phyloP scores from a whole-genome alignment of 1,140 invertebrate genomes.

The Heliconius congener region DNA sequence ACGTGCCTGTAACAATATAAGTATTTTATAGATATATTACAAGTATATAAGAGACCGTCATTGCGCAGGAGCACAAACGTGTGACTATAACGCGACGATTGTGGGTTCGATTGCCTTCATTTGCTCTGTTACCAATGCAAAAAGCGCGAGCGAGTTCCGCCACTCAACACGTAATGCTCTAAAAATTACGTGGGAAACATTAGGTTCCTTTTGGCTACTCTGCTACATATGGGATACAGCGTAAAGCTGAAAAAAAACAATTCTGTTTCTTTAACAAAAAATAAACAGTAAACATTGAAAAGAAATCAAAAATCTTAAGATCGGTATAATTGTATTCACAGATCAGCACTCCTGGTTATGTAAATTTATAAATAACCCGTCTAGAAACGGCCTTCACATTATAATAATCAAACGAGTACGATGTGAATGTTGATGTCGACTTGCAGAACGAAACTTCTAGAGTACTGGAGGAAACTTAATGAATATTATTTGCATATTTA shows the following conservation, averaged over 20 bases:
- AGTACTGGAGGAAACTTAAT: neutral
- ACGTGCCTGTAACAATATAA: slow-evolving; percentile 79
- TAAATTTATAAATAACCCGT: slow-evolving; percentile 13
- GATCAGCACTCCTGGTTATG: neutral
- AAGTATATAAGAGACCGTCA: neutral
- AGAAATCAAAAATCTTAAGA: neutral
- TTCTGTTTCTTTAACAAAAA: too few species aligned
- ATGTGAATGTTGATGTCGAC: neutral
- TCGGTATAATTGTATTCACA: slow-evolving; percentile 44
- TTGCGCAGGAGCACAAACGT: too few species aligned
- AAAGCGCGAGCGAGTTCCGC: too few species aligned
- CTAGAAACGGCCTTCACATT: neutral
- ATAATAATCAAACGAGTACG: neutral
- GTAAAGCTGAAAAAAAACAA: too few species aligned
- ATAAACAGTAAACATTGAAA: neutral
- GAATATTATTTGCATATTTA: neutral
- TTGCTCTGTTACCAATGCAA: too few species aligned
- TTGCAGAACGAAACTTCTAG: neutral
- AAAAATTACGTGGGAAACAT: too few species aligned
- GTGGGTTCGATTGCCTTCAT: too few species aligned
- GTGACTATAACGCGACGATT: too few species aligned
- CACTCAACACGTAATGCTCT: too few species aligned
- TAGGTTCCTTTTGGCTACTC: too few species aligned
- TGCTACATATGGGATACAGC: too few species aligned
- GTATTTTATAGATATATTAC: slow-evolving; percentile 12